phyloP scores from a whole-genome alignment of 2,797 vertebrate genomes.

The Protonibea diacanthus region DNA sequence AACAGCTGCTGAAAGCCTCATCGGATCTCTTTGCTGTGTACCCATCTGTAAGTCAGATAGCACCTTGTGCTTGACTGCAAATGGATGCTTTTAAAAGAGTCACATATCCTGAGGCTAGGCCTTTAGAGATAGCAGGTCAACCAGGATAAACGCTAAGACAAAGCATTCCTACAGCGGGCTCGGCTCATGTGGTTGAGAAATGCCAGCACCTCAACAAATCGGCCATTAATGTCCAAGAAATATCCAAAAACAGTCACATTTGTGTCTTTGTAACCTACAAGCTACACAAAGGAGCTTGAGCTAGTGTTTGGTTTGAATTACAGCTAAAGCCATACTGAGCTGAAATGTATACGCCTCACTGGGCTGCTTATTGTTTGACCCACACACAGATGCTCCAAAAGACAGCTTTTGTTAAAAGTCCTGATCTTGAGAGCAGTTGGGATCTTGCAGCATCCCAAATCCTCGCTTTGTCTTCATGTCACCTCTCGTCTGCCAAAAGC shows the following conservation, averaged over 20 bases:
- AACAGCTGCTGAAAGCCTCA: slow-evolving; percentile 45
- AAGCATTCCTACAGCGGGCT: slow-evolving; percentile 65
- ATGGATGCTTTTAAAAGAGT: slow-evolving; percentile 37
- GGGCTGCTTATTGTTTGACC: slow-evolving; percentile 55
- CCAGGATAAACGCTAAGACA: slow-evolving; percentile 49
- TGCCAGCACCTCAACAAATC: slow-evolving; percentile 34
- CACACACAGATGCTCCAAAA: slow-evolving; percentile 45
- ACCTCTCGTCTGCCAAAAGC: slow-evolving; percentile 31
- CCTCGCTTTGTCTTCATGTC: slow-evolving; percentile 52
- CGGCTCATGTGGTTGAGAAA: slow-evolving; percentile 48
- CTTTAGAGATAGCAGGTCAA: slow-evolving; percentile 51
- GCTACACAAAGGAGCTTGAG: slow-evolving; percentile 9
- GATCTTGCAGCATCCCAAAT: slow-evolving; percentile 53
- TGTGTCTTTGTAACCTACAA: slow-evolving; percentile 29
- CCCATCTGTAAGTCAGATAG: slow-evolving; percentile 24
- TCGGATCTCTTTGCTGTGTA: slow-evolving; percentile 15
- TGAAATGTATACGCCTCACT: slow-evolving; percentile 41
- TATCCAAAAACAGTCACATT: slow-evolving; percentile 34
- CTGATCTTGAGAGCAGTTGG: slow-evolving; percentile 19
- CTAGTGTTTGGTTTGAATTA: slow-evolving; percentile 59
- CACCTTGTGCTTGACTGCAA: slow-evolving; percentile 35
- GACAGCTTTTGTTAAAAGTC: slow-evolving; percentile 54
- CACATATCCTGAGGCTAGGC: slow-evolving; percentile 41
- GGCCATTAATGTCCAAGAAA: slow-evolving; percentile 33
- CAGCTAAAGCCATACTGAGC: slow-evolving; percentile 53